Base-by-base conservation (phyloP, 2,797 vertebrate species). In the Aeoliscus strigatus region DNA sequence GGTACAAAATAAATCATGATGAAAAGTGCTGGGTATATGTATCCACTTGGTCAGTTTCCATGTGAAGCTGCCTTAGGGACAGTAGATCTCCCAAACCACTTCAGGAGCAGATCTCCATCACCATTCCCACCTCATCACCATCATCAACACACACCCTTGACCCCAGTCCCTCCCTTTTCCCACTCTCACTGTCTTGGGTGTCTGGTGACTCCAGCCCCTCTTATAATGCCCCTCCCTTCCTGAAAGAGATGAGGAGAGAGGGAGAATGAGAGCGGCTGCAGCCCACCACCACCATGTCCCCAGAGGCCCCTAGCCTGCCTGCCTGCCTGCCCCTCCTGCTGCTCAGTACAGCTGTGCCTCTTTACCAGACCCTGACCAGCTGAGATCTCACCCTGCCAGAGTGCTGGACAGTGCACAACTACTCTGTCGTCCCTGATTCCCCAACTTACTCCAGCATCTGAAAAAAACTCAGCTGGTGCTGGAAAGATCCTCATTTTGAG, bases 151-250 rank as follows among this genome's bases (percentile, higher is more conserved):
- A 51, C 51, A 50, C 49, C 41, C 48, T 43, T 39, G 26, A 36
- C 51, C 60, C 44, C 65, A 6, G 30, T 14, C 58, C 69, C 58
- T 38, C 57, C 50, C 48, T 24, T 33, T 30, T 26, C 38, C 38
- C 53, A 54, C 12, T 32, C 45, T 57, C 8, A 28, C 60, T 77
- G 49, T 62, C 74, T 2, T 70, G 84, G 82, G 82, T 86, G 81
- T 88, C 86, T 82, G 83, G 83, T 89, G 83, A 87, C 85, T 83
- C 77, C 43, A 64, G 79, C 79, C 80, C 60, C 53, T 65, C 72
- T 54, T 77, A 60, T 80, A 75, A 80, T 58, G 84, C 86, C 82
- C 87, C 82, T 89, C 81, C 82, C 82, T 86, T 75, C 54, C 69
- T 53, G 70, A 78, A 78, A 64, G 70, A 75, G 81, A 72, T 51